Evolutionary conservation across 2,888 invertebrate species (phyloP).

Genomic region (Ochropacha duplaris): DNA sequence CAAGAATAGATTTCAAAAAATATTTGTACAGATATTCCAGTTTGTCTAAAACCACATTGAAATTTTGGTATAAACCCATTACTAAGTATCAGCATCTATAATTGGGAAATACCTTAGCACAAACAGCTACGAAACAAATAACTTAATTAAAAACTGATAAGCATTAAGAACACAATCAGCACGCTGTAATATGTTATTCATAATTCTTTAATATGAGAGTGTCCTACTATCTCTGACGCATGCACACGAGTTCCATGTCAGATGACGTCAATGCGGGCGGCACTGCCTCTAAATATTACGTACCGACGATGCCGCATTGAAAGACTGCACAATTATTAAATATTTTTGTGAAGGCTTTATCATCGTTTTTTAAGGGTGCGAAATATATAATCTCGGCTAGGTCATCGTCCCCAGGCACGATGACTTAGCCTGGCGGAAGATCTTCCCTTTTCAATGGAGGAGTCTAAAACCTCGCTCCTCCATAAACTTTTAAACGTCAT

Average conservation of each 20-base stretch:
- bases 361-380: too few relatives aligned
- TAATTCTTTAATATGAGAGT: background rate
- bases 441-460: too few relatives aligned
- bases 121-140: background rate
- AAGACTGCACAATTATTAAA: background rate
- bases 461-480: too few relatives aligned
- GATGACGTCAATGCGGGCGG: constrained; percentile 11
- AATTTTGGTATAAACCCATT: too few relatives aligned
- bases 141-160: background rate
- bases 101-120: background rate
- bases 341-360: too few relatives aligned
- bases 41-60: background rate
- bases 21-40: too few relatives aligned
- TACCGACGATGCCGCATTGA: background rate
- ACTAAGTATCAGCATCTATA: background rate
- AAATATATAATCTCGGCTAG: too few relatives aligned
- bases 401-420: too few relatives aligned
- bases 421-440: too few relatives aligned
- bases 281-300: constrained; percentile 7
- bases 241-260: constrained; percentile 1
- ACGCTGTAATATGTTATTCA: background rate
- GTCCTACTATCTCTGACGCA: constrained; percentile 1
- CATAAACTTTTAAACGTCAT: too few relatives aligned
- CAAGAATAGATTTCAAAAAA: too few relatives aligned
- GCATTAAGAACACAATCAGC: background rate